Base-by-base conservation (phyloP, 1,140 invertebrate genomes). In the Nephila pilipes region DNA sequence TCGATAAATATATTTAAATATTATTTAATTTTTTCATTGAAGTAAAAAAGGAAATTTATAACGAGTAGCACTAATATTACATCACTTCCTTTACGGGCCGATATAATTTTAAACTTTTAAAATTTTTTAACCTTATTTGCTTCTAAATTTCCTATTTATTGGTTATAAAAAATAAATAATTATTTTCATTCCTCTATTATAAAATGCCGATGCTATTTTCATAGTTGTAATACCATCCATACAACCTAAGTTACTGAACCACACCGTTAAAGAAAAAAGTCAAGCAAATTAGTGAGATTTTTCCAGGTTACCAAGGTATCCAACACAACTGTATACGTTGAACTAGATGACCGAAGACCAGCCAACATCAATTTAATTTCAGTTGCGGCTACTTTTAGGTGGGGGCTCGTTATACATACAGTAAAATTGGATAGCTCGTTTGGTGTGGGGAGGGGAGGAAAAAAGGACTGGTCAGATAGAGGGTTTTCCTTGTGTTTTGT, bases 401-500 rank as follows among this genome's bases (percentile, higher is more conserved):
- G 58, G 55, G 20, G 54, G 81, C 55, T 87, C 85, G 85, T 87
- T 87, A 87, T 87, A 87, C 85, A 87, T 87, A 60, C 32, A 36
- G 32, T 55, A 55, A 87, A 87, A 87, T 87, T 60, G 55, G 85
- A 63, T 87, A 20, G 85, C 18, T 63, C 85, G 85, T 60, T 58
- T 87, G 16, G 16, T 32, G 32, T 57, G 85, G 85, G 57, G 85
- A 57, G 32, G 46, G 6, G 1, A 46, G 38, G 38, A 10, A 10
- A 46, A 46, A 46, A 46, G 69, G 29, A 29, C 69, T 75, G 32
- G 69, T 57, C 54, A 36, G 85, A 88, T 36, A 46, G 58, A 69
- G 63, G 60, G 36, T 16, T 75, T 88, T 58, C 60, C 87, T 88
- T 88, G 25, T 88, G 87, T 88, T 88, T 69, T 88, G 87, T 88